A percentile compares a stretch with the other conserved stretches of the same genome.
Conservation (phyloP, 2,797 vertebrate species). For the Zalophus californianus region DNA sequence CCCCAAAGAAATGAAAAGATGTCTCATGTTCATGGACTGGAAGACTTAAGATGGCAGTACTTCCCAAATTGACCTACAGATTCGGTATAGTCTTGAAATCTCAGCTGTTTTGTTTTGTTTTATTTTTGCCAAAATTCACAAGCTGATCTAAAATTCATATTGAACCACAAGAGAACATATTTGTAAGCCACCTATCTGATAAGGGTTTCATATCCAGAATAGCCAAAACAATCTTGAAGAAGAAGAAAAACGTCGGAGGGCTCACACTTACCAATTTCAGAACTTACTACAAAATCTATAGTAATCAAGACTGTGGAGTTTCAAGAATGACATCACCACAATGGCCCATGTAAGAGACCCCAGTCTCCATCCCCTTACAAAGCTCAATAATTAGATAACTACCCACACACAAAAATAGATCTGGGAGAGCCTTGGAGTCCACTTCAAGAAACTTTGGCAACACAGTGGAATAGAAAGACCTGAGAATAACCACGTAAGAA, state of each 20-base stretch:
- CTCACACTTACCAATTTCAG: neutral
- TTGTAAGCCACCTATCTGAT: too few species aligned
- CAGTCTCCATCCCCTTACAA: neutral
- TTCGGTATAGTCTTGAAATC: neutral
- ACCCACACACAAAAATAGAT: rapidly evolving
- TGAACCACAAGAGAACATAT: neutral
- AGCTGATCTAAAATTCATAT: neutral
- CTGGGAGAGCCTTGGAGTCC: neutral
- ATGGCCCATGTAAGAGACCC: rapidly evolving
- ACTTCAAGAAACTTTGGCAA: neutral
- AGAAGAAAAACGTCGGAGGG: neutral
- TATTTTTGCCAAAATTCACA: neutral
- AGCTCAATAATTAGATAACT: neutral
- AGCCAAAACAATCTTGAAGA: neutral
- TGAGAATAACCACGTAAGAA: neutral
- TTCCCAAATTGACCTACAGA: neutral
- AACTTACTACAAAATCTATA: neutral
- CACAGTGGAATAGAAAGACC: neutral
- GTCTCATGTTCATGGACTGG: neutral
- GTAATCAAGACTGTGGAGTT: neutral
- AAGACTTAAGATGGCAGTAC: neutral
- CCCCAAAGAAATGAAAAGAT: neutral
- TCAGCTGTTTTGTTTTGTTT: neutral
- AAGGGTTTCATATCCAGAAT: neutral
- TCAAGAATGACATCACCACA: neutral